Evolutionary conservation across 2,113 vertebrate genomes (phyloP).

Genomic region (Lonchura striata): DNA sequence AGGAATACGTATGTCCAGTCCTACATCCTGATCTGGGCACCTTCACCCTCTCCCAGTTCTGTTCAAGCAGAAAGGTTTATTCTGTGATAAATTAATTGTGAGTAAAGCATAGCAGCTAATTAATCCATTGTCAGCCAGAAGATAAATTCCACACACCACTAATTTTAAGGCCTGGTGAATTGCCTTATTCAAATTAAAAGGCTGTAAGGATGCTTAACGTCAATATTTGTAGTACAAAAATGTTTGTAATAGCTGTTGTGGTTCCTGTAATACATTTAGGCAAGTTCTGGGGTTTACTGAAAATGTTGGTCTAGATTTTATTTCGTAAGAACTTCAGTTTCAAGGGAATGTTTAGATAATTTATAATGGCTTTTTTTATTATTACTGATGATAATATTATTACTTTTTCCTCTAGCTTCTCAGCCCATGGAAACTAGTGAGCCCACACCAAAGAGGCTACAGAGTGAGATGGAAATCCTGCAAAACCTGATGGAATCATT

Average conservation of each 20-base stretch:
- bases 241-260: not conserved
- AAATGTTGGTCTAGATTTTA: not conserved
- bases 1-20: too few relatives aligned
- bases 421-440: constrained; percentile 40
- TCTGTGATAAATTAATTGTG: too few relatives aligned
- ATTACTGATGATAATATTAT: not conserved
- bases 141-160: too few relatives aligned
- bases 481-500: constrained; percentile 65
- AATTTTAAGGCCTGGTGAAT: too few relatives aligned
- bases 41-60: too few relatives aligned
- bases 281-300: not conserved
- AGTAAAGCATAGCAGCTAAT: too few relatives aligned
- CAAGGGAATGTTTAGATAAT: not conserved
- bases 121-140: too few relatives aligned
- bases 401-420: constrained; percentile 38
- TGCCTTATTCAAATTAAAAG: too few relatives aligned
- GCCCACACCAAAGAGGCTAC: constrained; percentile 51
- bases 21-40: too few relatives aligned
- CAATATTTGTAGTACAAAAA: too few relatives aligned
- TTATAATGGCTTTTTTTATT: not conserved
- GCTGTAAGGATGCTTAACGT: too few relatives aligned
- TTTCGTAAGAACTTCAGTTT: not conserved
- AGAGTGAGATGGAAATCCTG: constrained; percentile 68
- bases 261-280: not conserved
- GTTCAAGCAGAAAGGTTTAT: too few relatives aligned